Evolutionary conservation across 2,797 vertebrate genomes (phyloP).

Genomic region (Coregonus suidteri): DNA sequence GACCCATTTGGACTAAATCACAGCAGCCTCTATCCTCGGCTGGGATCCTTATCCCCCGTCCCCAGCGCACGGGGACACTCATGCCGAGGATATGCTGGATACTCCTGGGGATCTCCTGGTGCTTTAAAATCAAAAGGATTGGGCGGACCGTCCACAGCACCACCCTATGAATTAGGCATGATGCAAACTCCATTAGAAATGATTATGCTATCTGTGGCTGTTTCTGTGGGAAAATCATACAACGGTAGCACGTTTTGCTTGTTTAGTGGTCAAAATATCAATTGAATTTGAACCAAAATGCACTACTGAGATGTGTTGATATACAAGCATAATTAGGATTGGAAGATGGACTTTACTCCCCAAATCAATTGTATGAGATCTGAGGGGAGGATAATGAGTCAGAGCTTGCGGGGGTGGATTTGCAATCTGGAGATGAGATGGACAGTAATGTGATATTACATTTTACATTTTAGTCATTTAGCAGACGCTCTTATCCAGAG

Average conservation of each 20-base stretch:
- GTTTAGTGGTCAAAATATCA: constrained; percentile 30
- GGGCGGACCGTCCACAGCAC: constrained; percentile 48
- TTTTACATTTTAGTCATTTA: no score
- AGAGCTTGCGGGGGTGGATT: neutral
- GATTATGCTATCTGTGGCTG: constrained; percentile 65
- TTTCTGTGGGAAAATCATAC: constrained; percentile 62
- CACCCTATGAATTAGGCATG: constrained; percentile 74
- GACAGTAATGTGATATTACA: neutral
- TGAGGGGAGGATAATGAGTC: neutral
- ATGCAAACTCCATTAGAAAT: constrained; percentile 67
- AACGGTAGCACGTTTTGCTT: constrained; percentile 37
- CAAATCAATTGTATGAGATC: neutral
- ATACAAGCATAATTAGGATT: neutral
- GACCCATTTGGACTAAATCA: constrained; percentile 96
- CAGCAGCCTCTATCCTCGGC: constrained; percentile 41
- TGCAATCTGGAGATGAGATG: neutral
- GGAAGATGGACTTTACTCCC: neutral
- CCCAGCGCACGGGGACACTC: constrained; percentile 76
- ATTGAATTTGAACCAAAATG: neutral
- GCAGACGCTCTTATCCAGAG: no score
- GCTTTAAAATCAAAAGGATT: constrained; percentile 58
- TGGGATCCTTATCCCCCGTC: constrained; percentile 65
- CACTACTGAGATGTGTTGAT: neutral
- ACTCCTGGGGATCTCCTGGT: neutral
- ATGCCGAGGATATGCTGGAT: constrained; percentile 41